Base-by-base conservation (phyloP, 2,113 vertebrate species). In the Prunella fulvescens region DNA sequence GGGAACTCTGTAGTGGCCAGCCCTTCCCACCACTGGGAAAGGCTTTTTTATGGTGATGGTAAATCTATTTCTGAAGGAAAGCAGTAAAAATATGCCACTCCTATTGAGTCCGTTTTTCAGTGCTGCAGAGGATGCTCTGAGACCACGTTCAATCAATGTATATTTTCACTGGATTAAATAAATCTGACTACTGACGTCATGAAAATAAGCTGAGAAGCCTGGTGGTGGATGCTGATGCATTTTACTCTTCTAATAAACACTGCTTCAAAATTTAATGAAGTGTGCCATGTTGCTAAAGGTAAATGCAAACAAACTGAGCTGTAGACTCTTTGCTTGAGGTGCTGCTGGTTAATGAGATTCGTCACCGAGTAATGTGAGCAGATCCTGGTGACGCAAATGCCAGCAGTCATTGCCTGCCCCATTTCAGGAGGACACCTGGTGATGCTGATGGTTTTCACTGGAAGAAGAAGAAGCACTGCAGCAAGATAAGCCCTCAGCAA, bases 151-250 rank as follows among this genome's bases (percentile, higher is more conserved):
- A 95, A 71, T 81, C 58, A 57, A 61, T 90, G 96, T 92, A 78
- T 97, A 81, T 96, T 97, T 97, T 95, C 73, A 81, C 50, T 95
- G 76, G 47, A 39, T 96, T 95, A 95, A 93, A 54, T 73, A 66
- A 89, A 80, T 56, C 76, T 88, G 86, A 87, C 76, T 88, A 62
- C 25, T 95, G 93, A 94, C 70, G 78, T 96, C 81, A 92, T 44
- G 69, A 95, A 95, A 73, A 90, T 91, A 91, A 96, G 73, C 65
- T 50, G 84, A 94, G 93, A 70, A 92, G 62, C 64, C 66, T 90
- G 69, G 29, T 92, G 54, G 50, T 82, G 69, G 73, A 80, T 73
- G 48, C 50, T 80, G 86, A 84, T 95, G 65, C 1, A 0, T 88
- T 95, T 97, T 93, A 61, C 67, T 76, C 82, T 79, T 74, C 69